Percentiles rank a stretch among this genome's conserved stretches.
These are phyloP conservation scores for Morus bassanus DNA, from an alignment of 2,797 vertebrate species.

Conservation along the genomic window DNA sequence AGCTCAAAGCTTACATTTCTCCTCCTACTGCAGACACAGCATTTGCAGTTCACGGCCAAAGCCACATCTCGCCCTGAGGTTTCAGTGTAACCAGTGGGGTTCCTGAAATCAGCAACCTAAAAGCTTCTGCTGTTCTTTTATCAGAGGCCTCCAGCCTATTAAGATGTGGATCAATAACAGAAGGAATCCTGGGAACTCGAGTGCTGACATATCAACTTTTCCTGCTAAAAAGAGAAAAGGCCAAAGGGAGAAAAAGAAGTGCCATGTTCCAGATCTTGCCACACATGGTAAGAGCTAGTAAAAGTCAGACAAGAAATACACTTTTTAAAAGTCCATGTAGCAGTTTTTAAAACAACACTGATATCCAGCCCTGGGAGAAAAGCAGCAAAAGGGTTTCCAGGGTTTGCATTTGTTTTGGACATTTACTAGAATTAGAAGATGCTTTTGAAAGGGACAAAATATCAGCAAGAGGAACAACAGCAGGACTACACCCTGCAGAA, in stretches of 20 bases:
- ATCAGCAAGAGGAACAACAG: background rate
- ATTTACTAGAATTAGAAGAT: background rate
- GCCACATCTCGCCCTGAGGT: background rate
- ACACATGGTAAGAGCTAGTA: background rate
- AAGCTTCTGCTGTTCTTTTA: constrained; percentile 22
- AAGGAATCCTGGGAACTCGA: background rate
- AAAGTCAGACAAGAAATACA: background rate
- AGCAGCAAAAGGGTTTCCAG: background rate
- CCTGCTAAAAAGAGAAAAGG: background rate
- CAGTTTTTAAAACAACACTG: background rate
- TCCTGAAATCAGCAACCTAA: constrained; percentile 28
- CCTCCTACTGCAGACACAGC: constrained; percentile 28
- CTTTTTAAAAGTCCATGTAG: background rate
- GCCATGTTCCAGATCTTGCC: background rate
- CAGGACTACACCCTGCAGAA: background rate
- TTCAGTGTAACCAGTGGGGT: background rate
- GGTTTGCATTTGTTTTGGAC: background rate
- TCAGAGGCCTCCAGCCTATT: background rate
- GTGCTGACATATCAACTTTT: background rate
- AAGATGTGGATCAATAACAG: constrained; percentile 44
- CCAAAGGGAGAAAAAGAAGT: background rate
- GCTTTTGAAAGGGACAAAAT: background rate
- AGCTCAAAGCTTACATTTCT: constrained; percentile 34
- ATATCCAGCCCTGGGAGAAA: background rate
- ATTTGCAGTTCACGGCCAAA: constrained; percentile 41